phyloP scores from a whole-genome alignment of 2,888 invertebrate genomes.

The Aromia moschata region DNA sequence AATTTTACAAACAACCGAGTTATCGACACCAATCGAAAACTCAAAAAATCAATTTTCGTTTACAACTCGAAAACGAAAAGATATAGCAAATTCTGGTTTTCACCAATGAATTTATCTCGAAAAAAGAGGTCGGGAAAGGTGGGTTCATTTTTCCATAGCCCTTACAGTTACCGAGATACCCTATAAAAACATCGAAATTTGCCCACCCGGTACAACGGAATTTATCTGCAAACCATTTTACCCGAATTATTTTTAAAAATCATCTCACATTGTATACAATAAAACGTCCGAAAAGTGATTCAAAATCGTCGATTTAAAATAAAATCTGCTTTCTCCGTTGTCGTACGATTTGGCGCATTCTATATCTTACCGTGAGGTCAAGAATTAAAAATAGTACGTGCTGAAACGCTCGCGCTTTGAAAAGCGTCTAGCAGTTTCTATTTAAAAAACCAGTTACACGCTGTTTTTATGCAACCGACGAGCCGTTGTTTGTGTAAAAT shows the following conservation, averaged over 20 bases:
- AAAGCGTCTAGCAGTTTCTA: constrained; percentile 24
- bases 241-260: constrained; percentile 15
- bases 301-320: constrained; percentile 22
- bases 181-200: too few species aligned
- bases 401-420: constrained; percentile 20
- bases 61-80: too few species aligned
- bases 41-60: too few species aligned
- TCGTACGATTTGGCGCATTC: constrained; percentile 45
- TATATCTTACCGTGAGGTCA: constrained; percentile 45
- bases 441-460: constrained; percentile 42
- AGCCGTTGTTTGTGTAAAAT: constrained; percentile 8
- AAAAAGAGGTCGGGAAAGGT: too few species aligned
- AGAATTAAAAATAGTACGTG: constrained; percentile 49
- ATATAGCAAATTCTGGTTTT: too few species aligned
- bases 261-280: constrained; percentile 6
- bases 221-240: too few species aligned
- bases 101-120: too few species aligned
- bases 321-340: constrained; percentile 29
- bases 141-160: too few species aligned
- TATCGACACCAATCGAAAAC: too few species aligned
- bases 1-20: too few species aligned
- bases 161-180: too few species aligned
- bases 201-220: too few species aligned
- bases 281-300: constrained; percentile 13
- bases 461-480: constrained; percentile 23